Conservation (phyloP, 2,113 vertebrate genomes). For the Paratilapia polleni region DNA sequence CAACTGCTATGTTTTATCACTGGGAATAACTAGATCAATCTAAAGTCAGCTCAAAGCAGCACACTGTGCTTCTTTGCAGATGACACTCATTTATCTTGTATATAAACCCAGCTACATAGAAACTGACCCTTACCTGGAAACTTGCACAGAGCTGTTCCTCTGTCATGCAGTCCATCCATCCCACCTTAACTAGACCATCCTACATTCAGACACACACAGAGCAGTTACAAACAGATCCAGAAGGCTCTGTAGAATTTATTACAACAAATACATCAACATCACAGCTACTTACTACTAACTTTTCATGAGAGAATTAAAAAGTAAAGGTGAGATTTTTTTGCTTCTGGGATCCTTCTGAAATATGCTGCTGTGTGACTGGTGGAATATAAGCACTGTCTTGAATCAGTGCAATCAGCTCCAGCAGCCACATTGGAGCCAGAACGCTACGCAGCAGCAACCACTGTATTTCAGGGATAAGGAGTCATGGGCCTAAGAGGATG, state of each 20-base stretch:
- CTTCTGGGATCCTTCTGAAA: neutral
- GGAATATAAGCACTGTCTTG: neutral
- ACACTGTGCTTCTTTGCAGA: neutral
- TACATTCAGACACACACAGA: conserved; percentile 61
- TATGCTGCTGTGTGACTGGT: neutral
- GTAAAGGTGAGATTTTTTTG: neutral
- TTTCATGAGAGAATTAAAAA: neutral
- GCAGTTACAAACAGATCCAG: neutral
- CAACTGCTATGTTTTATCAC: neutral
- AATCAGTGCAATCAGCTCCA: too few relatives aligned
- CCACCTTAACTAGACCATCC: conserved; percentile 93
- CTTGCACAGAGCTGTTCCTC: conserved; percentile 90
- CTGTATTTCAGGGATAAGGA: neutral
- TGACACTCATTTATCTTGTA: neutral
- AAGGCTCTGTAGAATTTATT: neutral
- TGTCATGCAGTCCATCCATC: conserved; percentile 92
- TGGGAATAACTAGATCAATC: neutral
- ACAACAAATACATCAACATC: neutral
- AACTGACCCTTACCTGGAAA: conserved; percentile 71
- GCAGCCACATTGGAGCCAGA: too few relatives aligned
- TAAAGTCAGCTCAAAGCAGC: neutral
- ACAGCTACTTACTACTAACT: neutral
- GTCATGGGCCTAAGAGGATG: neutral
- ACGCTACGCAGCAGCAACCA: too few relatives aligned
- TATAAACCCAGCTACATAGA: neutral